Evolutionary conservation across 2,888 invertebrate species (phyloP).

Genomic region (Euzophera pinguis): DNA sequence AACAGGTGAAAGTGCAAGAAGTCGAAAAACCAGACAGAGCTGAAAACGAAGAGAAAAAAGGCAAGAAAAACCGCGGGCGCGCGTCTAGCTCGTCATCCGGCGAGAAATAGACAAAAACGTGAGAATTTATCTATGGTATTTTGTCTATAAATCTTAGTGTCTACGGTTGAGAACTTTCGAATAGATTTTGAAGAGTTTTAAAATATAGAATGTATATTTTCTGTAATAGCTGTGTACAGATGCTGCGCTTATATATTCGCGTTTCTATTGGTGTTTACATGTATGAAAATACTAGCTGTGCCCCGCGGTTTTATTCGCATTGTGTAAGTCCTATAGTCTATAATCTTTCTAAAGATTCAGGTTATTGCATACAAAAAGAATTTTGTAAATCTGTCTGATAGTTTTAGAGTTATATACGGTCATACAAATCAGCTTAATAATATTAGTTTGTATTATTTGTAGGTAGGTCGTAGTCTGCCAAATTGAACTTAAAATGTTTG

Average conservation of each 20-base stretch:
- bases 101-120: constrained; percentile 50
- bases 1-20: constrained; percentile 39
- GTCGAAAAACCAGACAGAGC: constrained; percentile 42
- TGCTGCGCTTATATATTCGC: not conserved
- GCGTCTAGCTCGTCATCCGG: constrained; percentile 69
- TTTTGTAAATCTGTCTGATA: too few relatives aligned
- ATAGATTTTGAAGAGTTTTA: constrained; percentile 1
- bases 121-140: not conserved
- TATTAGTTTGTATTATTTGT: too few relatives aligned
- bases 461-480: not conserved
- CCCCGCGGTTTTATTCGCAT: too few relatives aligned
- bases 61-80: constrained; percentile 60
- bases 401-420: too few relatives aligned
- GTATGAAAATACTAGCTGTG: too few relatives aligned
- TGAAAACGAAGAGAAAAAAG: constrained; percentile 51
- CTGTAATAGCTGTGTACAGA: constrained; percentile 6
- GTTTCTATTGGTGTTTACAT: too few relatives aligned
- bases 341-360: too few relatives aligned
- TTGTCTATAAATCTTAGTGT: not conserved
- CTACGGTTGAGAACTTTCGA: not conserved
- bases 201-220: constrained; percentile 6
- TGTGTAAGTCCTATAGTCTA: too few relatives aligned
- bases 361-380: too few relatives aligned
- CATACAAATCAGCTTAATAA: too few relatives aligned
- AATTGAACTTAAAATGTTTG: not conserved